A percentile compares a stretch with the other conserved stretches of the same genome.
Conservation (phyloP, 2,113 vertebrate genomes). For the Camelus dromedarius region DNA sequence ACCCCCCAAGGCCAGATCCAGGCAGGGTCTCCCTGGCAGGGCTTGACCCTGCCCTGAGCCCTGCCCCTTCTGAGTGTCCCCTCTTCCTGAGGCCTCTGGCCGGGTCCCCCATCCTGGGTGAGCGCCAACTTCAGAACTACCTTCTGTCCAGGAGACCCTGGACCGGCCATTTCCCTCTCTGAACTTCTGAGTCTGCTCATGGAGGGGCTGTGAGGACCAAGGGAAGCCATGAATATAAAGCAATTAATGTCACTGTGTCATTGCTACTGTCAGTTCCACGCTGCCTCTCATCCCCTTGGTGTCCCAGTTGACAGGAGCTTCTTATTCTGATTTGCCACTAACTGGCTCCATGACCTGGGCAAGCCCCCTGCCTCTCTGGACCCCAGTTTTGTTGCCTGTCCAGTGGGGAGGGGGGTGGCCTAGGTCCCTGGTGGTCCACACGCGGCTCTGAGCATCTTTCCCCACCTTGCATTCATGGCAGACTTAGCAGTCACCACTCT, state of each 20-base stretch:
- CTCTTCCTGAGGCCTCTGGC: neutral
- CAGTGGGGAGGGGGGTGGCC: neutral
- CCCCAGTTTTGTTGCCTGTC: neutral
- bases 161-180: neutral
- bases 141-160: neutral
- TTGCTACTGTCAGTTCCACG: fast-evolving
- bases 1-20: neutral
- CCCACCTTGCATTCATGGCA: fast-evolving
- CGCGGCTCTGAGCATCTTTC: neutral
- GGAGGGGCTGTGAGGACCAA: neutral
- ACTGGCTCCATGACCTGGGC: neutral
- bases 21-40: neutral
- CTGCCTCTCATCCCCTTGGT: neutral
- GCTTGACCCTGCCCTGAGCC: neutral
- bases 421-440: fast-evolving
- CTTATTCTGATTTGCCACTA: neutral
- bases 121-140: neutral
- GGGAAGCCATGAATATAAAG: fast-evolving
- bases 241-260: fast-evolving
- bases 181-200: neutral
- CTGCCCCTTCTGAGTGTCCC: neutral
- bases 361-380: neutral
- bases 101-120: fast-evolving
- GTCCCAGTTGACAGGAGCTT: neutral
- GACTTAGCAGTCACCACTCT: neutral